Percentiles rank a stretch among this genome's conserved stretches.
Evolutionary conservation across 1,140 invertebrate genomes (phyloP).

Genomic region (Prorops nasuta): DNA sequence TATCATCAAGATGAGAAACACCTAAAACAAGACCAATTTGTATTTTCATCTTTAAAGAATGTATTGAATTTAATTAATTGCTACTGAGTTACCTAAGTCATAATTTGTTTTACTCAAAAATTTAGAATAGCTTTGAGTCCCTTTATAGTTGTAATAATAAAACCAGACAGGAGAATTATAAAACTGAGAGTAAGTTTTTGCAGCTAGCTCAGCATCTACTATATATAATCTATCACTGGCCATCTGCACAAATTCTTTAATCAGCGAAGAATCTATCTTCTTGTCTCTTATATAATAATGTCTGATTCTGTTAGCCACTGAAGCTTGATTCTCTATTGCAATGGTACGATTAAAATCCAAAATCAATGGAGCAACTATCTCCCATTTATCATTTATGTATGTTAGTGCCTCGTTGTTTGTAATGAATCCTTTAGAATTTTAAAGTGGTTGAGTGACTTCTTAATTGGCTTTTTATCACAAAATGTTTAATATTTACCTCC

Average conservation of each 20-base stretch:
- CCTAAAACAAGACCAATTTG: conserved; percentile 41
- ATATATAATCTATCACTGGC: conserved; percentile 60
- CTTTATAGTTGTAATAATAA: conserved; percentile 59
- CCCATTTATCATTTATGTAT: conserved; percentile 58
- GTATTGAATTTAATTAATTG: background rate
- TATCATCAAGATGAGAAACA: conserved; percentile 60
- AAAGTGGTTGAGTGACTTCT: background rate
- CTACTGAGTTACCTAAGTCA: conserved; percentile 52
- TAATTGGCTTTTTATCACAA: background rate
- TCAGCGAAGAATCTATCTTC: conserved; percentile 37
- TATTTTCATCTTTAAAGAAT: too few species aligned
- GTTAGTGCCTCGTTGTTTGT: conserved; percentile 40
- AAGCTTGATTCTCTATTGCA: conserved; percentile 38
- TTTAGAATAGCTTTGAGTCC: conserved; percentile 50
- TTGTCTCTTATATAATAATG: conserved; percentile 53
- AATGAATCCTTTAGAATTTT: conserved; percentile 46
- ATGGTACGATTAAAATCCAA: conserved; percentile 62
- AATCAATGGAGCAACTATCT: conserved; percentile 55
- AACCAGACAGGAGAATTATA: conserved; percentile 58
- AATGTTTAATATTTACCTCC: conserved; percentile 40
- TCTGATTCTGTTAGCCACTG: conserved; percentile 55
- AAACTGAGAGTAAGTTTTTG: conserved; percentile 52
- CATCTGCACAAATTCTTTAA: conserved; percentile 44
- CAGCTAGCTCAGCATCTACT: conserved; percentile 54
- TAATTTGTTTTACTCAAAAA: conserved; percentile 44